Base-by-base conservation (phyloP, 2,888 invertebrate species). In the Petrolisthes cinctipes region DNA sequence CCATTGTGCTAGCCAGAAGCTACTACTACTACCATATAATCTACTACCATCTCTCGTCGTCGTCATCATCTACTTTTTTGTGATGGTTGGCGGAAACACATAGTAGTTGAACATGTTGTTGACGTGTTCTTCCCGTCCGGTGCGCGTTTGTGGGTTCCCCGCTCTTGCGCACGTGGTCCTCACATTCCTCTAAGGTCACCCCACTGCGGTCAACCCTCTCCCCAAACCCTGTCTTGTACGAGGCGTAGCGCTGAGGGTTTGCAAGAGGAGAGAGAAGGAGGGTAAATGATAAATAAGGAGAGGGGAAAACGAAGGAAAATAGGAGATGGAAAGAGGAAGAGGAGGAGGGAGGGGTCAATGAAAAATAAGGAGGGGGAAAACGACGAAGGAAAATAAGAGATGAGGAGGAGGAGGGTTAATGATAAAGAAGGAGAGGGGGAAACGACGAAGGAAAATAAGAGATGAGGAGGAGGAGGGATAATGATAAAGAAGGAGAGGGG, bases 181-280 rank as follows among this genome's bases (percentile, higher is more conserved):
- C 89, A 14, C 90, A 90, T 76, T 90, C 90, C 80, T 90, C 90
- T 61, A 90, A 78, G 51, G 86, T 75, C 68, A 83, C 75, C 66
- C 75, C 78, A 53, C 89, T 86, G 81, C 84, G 82, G 80, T 90
- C 89, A 4, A 90, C 54, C 5, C 89, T 86, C 80, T 90, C 90
- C 4, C 90, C 90, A 23, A 89, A 71, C 93, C 94, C 94, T 23
- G 82, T 75, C 82, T 89, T 91, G 90, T 86, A 90, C 54, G 90
- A 89, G 68, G 86, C 61, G 86, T 91, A 89, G 66, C 88, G 88
- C 90, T 90, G 86, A 7, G 20, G 20, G 71, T 6, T 37, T 0
- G 20, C 1, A 71, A 71, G 17, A 61, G 1, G 61, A 17, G 61
- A n/a, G 17, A 2, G 61, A 61, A 61, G 61, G 3, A 1, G 3